Evolutionary conservation across 2,888 invertebrate species (phyloP).

Genomic region (Diplolepis rosae): DNA sequence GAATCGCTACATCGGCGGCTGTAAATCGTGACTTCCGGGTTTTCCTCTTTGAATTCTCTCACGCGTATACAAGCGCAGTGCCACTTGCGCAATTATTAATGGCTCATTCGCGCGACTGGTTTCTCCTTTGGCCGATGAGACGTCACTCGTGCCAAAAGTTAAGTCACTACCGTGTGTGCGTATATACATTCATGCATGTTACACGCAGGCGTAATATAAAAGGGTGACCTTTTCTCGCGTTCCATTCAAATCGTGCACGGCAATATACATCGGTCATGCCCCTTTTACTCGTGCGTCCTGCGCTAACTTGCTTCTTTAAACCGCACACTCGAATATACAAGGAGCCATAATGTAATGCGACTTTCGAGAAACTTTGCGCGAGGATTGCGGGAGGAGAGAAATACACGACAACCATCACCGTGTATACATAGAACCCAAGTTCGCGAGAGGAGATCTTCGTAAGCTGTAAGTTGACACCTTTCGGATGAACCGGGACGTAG

Average conservation of each 20-base stretch:
- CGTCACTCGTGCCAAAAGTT: conserved; percentile 25
- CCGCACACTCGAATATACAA: conserved; percentile 18
- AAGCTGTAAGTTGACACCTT: conserved; percentile 63
- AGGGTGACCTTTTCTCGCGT: conserved; percentile 56
- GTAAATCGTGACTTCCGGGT: conserved; percentile 3
- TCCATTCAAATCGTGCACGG: conserved; percentile 53
- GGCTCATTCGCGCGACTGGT: conserved; percentile 32
- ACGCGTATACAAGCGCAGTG: conserved; percentile 28
- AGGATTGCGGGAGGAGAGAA: conserved; percentile 2
- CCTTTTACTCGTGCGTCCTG: conserved; percentile 25
- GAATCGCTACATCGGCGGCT: conserved; percentile 16
- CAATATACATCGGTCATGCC: conserved; percentile 52
- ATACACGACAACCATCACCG: conserved; percentile 27
- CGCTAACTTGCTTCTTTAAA: conserved; percentile 20
- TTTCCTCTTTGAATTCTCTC: conserved; percentile 28
- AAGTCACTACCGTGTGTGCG: conserved; percentile 5
- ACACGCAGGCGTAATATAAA: conserved; percentile 35
- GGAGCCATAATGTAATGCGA: conserved; percentile 27
- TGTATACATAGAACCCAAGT: conserved; percentile 47
- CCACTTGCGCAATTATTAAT: conserved; percentile 41
- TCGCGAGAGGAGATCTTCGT: conserved; percentile 60
- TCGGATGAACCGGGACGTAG: conserved; percentile 48
- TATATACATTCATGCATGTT: background rate
- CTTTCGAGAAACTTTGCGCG: conserved; percentile 36
- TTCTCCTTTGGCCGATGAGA: conserved; percentile 18